Conservation (phyloP, 2,113 vertebrate genomes). For the Chascanopsetta lugubris region DNA sequence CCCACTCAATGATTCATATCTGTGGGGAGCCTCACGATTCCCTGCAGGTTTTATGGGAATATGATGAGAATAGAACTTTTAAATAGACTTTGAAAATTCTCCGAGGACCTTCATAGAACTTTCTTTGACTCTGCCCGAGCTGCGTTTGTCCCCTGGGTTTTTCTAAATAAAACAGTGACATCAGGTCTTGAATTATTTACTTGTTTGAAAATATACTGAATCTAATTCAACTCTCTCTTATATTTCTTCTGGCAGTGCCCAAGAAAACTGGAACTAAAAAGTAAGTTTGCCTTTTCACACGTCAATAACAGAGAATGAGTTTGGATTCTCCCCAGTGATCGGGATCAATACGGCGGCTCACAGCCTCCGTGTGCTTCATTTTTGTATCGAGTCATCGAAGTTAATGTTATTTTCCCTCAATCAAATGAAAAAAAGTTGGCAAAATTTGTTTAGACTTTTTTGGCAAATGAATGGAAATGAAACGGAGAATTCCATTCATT, state of each 20-base stretch:
- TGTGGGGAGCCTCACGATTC: neutral
- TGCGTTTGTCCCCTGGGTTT: conserved; percentile 10
- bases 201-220: neutral
- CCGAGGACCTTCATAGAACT: conserved; percentile 12
- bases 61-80: neutral
- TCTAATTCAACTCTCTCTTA: conserved; percentile 25
- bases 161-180: neutral
- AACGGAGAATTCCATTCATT: no score
- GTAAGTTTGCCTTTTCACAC: conserved; percentile 57
- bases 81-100: conserved; percentile 2
- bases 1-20: neutral
- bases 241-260: conserved; percentile 68
- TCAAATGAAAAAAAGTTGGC: neutral
- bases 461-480: no score
- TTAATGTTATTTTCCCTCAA: no score
- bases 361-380: no score
- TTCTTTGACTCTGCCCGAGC: conserved; percentile 14
- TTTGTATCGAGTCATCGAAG: no score
- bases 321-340: conserved; percentile 5
- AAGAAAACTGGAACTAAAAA: conserved; percentile 82
- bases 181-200: conserved; percentile 16
- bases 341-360: no score
- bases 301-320: conserved; percentile 20
- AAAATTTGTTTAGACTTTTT: no score
- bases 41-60: neutral